Conservation (phyloP, 2,797 vertebrate genomes). For the Melanotaenia nigrans region DNA sequence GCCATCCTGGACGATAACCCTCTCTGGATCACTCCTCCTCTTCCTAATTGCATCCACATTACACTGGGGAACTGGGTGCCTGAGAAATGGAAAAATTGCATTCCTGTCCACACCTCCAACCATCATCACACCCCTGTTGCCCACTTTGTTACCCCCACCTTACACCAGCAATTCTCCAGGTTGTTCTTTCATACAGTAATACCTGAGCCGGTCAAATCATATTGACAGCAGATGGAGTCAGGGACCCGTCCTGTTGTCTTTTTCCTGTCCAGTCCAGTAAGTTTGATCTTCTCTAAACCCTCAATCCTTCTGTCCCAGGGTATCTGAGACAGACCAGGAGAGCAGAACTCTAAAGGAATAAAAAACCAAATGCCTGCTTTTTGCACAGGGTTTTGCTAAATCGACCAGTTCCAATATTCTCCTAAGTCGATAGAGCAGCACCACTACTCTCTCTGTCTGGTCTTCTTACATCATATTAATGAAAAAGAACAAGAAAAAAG, state of each 20-base stretch:
- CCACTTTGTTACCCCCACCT: constrained; percentile 31
- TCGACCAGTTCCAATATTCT: neutral
- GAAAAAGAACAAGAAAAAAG: neutral
- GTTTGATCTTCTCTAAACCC: constrained; percentile 60
- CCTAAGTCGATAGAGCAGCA: neutral
- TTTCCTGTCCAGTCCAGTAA: constrained; percentile 58
- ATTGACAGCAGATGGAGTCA: constrained; percentile 55
- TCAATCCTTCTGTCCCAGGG: constrained; percentile 40
- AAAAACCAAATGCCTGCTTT: constrained; percentile 29
- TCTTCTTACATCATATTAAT: neutral
- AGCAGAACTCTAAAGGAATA: constrained; percentile 47
- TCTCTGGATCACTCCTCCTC: constrained; percentile 79
- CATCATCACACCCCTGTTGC: constrained; percentile 37
- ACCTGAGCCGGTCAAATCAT: constrained; percentile 54
- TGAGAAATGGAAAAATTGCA: constrained; percentile 41
- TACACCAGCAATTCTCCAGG: constrained; percentile 41
- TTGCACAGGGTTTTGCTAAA: constrained; percentile 16
- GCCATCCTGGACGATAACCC: constrained; percentile 82
- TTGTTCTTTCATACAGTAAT: constrained; percentile 65
- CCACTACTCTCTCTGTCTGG: neutral
- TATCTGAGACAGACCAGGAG: constrained; percentile 42
- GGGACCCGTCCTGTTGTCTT: constrained; percentile 55
- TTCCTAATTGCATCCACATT: constrained; percentile 47
- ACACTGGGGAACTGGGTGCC: constrained; percentile 35
- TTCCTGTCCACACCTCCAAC: constrained; percentile 37